phyloP scores from a whole-genome alignment of 2,113 vertebrate genomes.

The Campylomormyrus tamandua region DNA sequence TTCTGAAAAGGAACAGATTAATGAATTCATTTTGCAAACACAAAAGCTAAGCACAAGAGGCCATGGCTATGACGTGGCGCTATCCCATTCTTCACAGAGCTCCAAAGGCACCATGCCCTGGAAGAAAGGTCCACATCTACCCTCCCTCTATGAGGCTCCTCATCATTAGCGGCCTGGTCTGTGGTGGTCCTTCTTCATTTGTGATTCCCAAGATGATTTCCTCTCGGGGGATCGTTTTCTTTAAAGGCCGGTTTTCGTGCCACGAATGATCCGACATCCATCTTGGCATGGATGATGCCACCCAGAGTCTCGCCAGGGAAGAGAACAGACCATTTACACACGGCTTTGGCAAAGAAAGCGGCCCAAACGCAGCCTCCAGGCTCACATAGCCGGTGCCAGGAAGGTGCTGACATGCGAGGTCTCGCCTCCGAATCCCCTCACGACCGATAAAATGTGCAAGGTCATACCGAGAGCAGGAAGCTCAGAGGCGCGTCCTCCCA shows the following conservation, averaged over 20 bases:
- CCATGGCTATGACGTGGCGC: not conserved
- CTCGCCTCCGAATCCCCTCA: not conserved
- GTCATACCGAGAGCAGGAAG: not conserved
- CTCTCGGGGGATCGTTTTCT: not conserved
- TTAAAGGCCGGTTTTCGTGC: conserved; percentile 2
- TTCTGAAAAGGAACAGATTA: not conserved
- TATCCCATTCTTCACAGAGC: not conserved
- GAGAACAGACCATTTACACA: not conserved
- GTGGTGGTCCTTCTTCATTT: conserved; percentile 10
- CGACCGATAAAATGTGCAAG: not conserved
- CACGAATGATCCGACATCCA: conserved; percentile 20
- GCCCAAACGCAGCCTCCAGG: not conserved
- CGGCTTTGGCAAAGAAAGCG: not conserved
- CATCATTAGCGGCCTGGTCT: not conserved
- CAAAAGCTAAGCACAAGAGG: not conserved
- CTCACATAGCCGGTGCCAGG: not conserved
- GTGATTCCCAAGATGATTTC: conserved; percentile 10
- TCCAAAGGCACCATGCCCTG: not conserved
- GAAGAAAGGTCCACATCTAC: not conserved
- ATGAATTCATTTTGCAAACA: conserved; percentile 15
- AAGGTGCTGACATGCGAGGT: not conserved
- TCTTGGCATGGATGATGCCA: not conserved
- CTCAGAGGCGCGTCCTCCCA: not conserved
- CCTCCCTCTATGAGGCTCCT: not conserved
- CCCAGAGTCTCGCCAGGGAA: not conserved